Conservation (phyloP, 2,888 invertebrate species). For the Cybosia mesomella region DNA sequence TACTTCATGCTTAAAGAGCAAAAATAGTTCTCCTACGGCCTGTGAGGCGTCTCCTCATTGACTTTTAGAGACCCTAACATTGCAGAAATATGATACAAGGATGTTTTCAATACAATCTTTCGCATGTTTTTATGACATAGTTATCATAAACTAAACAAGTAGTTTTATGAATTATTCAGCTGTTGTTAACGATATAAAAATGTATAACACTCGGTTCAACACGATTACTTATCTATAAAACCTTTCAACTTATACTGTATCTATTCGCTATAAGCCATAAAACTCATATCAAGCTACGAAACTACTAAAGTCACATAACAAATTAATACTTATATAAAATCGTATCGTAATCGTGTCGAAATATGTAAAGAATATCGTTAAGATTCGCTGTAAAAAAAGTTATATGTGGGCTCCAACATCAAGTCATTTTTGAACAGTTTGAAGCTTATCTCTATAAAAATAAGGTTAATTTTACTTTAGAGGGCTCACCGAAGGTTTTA, state of each 20-base stretch:
- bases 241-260: constrained; percentile 13
- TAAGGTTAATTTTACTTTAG: constrained; percentile 33
- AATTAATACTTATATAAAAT: constrained; percentile 39
- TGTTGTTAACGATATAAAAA: not conserved
- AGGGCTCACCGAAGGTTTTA: constrained; percentile 50
- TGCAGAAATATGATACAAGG: no score
- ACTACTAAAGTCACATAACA: constrained; percentile 15
- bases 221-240: constrained; percentile 23
- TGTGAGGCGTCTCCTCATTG: no score
- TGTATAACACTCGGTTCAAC: not conserved
- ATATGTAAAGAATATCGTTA: constrained; percentile 65
- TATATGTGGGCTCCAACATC: constrained; percentile 46
- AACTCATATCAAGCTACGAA: constrained; percentile 23
- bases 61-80: no score
- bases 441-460: not conserved
- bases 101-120: not conserved
- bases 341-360: constrained; percentile 64
- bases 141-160: not conserved
- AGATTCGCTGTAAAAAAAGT: constrained; percentile 66
- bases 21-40: no score
- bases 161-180: not conserved
- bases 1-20: no score
- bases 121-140: not conserved
- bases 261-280: constrained; percentile 25
- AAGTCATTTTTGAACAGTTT: constrained; percentile 7